Conservation (phyloP, 2,888 invertebrate genomes). For the Mesorhabditis spiculigera region DNA sequence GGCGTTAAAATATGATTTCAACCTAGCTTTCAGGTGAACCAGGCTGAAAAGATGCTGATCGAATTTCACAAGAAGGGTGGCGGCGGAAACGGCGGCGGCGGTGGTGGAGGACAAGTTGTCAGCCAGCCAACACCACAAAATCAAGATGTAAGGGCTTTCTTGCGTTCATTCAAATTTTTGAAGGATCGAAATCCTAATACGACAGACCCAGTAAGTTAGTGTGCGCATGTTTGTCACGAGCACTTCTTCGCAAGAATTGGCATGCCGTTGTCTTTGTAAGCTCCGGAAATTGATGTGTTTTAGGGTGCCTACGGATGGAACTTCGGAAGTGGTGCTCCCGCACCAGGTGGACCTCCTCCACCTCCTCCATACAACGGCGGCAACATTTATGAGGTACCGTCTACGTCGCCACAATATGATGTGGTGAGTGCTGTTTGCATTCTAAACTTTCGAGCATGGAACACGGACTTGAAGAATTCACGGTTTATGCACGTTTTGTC, state of each 20-base stretch:
- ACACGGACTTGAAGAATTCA: too few species aligned
- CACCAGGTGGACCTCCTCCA: slow-evolving; percentile 2
- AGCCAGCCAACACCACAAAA: too few species aligned
- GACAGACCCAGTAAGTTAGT: too few species aligned
- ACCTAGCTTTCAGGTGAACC: slow-evolving; percentile 19
- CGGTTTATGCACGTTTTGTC: neutral
- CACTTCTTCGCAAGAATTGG: too few species aligned
- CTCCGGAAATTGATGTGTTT: neutral
- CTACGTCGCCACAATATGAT: neutral
- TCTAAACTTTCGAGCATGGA: too few species aligned
- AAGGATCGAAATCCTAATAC: too few species aligned
- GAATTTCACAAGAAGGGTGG: slow-evolving; percentile 53
- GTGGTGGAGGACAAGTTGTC: slow-evolving; percentile 9
- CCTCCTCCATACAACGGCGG: slow-evolving; percentile 11
- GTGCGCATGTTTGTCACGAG: too few species aligned
- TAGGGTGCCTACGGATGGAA: slow-evolving; percentile 8
- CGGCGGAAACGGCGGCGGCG: slow-evolving; percentile 17
- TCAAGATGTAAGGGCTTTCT: too few species aligned
- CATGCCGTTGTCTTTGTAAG: too few species aligned
- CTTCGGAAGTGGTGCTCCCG: neutral
- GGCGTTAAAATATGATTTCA: slow-evolving; percentile 11
- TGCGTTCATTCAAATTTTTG: too few species aligned
- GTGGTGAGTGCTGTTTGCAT: neutral
- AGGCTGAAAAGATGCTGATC: slow-evolving; percentile 57
- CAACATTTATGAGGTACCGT: slow-evolving; percentile 34